Base-by-base conservation (phyloP, 1,140 invertebrate genomes). In the Homarus americanus region DNA sequence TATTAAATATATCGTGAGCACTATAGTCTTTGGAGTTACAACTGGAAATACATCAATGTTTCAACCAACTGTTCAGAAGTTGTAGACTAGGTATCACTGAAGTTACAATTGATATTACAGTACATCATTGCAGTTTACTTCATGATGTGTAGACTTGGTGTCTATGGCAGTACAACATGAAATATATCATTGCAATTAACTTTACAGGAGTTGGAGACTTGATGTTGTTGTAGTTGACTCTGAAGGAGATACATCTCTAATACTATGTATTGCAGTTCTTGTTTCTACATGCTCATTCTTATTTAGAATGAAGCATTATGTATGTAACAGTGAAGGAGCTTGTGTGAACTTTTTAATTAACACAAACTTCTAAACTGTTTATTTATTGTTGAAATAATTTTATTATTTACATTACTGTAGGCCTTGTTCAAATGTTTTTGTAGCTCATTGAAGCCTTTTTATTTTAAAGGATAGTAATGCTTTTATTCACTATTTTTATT, bases 281-380 rank as follows among this genome's bases (percentile, higher is more conserved):
- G 58, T 63, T 63, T 63, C 58, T 63, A 63, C 12, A 63, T 63
- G 58, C 58, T 63, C 58, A 63, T 63, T 63, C 58, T 63, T 63
- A 63, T 63, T 63, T 63, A 63, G 58, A 63, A 63, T 63, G 58
- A 63, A 20, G 58, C 20, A 17, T 63, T 63, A 63, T 3, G 3
- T 63, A 20, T 3, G 3, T 63, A 20, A 24, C 12, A 63, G 20
- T 15, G 58, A 63, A 20, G 58, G 12, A 24, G 24, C 58, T 63
- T 63, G 58, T 63, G 12, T 17, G 44, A n/a, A n/a, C 44, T 24
- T 63, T 24, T 63, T 20, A 63, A 17, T 63, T 3, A 63, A 20
- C 20, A 24, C 58, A 63, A 63, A 17, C 58, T 63, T 63, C 58
- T 63, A 3, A 63, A 63, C 58, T 63, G 44, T 49, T 49, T 63